A percentile compares a stretch with the other conserved stretches of the same genome.
phyloP scores from a whole-genome alignment of 2,113 vertebrate genomes.

The Neogobius melanostomus region DNA sequence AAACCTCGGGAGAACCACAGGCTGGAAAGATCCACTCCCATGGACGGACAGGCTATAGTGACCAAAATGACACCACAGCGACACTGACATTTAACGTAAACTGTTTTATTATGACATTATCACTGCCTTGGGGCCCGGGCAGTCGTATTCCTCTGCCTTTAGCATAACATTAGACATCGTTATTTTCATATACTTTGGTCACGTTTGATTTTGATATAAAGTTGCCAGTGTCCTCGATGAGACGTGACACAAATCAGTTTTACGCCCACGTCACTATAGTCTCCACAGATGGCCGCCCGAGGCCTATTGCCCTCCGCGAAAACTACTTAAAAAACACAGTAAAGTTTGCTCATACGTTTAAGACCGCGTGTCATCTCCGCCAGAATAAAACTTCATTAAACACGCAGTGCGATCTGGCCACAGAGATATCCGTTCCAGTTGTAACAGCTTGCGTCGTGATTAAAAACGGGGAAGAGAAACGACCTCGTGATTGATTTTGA shows the following conservation, averaged over 20 bases:
- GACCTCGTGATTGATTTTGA: slow-evolving; percentile 92
- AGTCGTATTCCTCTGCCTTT: not conserved
- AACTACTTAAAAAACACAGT: slow-evolving; percentile 33
- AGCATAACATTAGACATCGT: not conserved
- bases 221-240: slow-evolving; percentile 33
- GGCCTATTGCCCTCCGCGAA: slow-evolving; percentile 60
- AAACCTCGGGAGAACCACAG: no score
- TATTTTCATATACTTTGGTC: slow-evolving; percentile 3
- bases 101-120: slow-evolving; percentile 89
- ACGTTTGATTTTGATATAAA: not conserved
- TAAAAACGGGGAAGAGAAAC: slow-evolving; percentile 93
- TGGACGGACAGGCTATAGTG: slow-evolving; percentile 82
- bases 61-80: slow-evolving; percentile 82
- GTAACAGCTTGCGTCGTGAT: slow-evolving; percentile 92
- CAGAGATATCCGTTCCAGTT: slow-evolving; percentile 81
- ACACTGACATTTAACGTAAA: slow-evolving; percentile 96
- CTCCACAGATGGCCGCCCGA: slow-evolving; percentile 59
- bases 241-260: slow-evolving; percentile 42
- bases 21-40: no score
- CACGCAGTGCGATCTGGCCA: slow-evolving; percentile 74
- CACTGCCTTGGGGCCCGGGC: slow-evolving; percentile 30
- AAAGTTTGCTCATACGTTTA: slow-evolving; percentile 61
- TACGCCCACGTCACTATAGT: slow-evolving; percentile 30
- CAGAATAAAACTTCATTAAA: slow-evolving; percentile 59
- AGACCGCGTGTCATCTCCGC: slow-evolving; percentile 57